A percentile compares a stretch with the other conserved stretches of the same genome.
Evolutionary conservation across 2,888 invertebrate species (phyloP).

Genomic region (Argyresthia goedartella): DNA sequence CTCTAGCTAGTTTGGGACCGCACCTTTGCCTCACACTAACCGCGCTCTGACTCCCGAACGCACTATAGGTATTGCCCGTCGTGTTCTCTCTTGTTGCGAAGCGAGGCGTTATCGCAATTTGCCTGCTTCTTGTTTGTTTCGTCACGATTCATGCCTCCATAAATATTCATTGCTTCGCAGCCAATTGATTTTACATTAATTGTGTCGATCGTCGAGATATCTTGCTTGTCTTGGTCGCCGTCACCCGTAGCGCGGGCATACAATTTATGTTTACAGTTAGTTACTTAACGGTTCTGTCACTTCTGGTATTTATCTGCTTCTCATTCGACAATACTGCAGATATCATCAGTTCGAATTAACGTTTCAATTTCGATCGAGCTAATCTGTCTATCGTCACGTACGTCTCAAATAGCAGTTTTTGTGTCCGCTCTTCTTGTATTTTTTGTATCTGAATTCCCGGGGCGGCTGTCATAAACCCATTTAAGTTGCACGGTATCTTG

Average conservation of each 20-base stretch:
- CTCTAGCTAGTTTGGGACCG: no score
- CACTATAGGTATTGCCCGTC: conserved; percentile 10
- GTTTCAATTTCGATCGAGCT: conserved; percentile 23
- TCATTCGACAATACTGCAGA: no score
- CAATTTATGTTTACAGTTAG: conserved; percentile 37
- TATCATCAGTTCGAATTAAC: conserved; percentile 8
- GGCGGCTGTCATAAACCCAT: conserved; percentile 52
- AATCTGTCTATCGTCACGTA: conserved; percentile 24
- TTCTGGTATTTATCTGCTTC: conserved; percentile 18
- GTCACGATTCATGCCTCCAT: conserved; percentile 42
- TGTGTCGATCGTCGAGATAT: conserved; percentile 36
- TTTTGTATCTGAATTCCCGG: conserved; percentile 30
- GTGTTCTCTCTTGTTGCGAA: conserved; percentile 33
- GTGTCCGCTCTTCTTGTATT: conserved; percentile 17
- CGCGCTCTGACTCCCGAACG: no score
- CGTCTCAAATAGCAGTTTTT: conserved; percentile 10
- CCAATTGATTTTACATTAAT: conserved; percentile 59
- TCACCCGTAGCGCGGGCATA: not conserved
- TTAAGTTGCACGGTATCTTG: conserved; percentile 38
- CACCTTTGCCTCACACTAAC: no score
- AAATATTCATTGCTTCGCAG: conserved; percentile 16
- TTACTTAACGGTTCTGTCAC: conserved; percentile 40
- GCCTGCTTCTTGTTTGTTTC: conserved; percentile 53
- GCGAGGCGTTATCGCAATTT: conserved; percentile 51
- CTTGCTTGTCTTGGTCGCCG: conserved; percentile 19